Base-by-base conservation (phyloP, 2,888 invertebrate genomes). In the Parnassius smintheus region DNA sequence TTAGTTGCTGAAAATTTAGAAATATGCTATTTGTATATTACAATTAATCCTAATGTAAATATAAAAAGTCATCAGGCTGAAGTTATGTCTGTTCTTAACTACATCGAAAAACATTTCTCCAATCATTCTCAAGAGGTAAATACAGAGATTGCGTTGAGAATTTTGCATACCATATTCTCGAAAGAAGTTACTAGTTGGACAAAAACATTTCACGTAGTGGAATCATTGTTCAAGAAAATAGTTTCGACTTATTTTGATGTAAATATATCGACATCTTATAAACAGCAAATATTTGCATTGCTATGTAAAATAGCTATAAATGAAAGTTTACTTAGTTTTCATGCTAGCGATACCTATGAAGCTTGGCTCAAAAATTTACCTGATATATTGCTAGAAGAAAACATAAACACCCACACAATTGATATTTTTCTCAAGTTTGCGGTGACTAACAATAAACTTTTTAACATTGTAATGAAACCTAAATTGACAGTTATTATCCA, bases 401-500 rank as follows among this genome's bases (percentile, higher is more conserved):
- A 78, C 56, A 70, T 95, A 9, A 89, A 90, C 49, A 76, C 85
- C 50, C 83, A 92, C 70, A 92, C 93, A 3, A 76, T 95, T n/a
- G 75, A 93, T 61, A 93, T 93, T 8, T 83, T 95, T 66, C 91
- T 93, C 13, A 88, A 91, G 66, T 91, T 95, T 75, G 93, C 94
- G 22, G 91, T 93, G 57, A 91, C 92, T 59, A 92, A 89, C 67
- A 93, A 93, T 72, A 65, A 62, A 13, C 77, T 82, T 11, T 94
- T 95, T 66, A 88, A 93, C 68, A 67, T 76, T 8, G 85, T 92
- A 0, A 74, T 94, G 1, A 82, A 85, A 51, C 79, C 86, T 0
- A 85, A 90, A 54, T 72, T 93, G 10, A 66, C 76, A 0, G 71
- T 78, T 12, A 92, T 95, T 50, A 79, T 95, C 61, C 70, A 77